These are phyloP conservation scores for Callimorpha dominula DNA, from an alignment of 2,888 invertebrate genomes.

Conservation along the genomic window DNA sequence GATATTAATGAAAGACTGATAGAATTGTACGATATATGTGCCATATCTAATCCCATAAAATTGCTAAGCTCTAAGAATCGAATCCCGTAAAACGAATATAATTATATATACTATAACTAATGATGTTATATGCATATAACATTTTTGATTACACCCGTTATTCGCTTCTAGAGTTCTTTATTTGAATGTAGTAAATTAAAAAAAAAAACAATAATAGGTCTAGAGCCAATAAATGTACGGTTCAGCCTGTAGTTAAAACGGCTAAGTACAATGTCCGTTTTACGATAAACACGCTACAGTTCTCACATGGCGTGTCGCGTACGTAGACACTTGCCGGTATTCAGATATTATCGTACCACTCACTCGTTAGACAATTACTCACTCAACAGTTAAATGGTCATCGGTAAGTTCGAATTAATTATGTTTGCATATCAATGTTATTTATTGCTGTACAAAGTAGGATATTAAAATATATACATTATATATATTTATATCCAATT, in stretches of 20 bases:
- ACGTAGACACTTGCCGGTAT: constrained; percentile 22
- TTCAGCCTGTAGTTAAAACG: constrained; percentile 30
- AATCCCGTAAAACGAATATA: constrained; percentile 12
- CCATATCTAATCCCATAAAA: constrained; percentile 73
- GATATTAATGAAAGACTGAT: constrained; percentile 80
- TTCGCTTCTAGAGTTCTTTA: constrained; percentile 7
- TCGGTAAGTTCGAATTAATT: constrained; percentile 31
- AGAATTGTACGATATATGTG: constrained; percentile 79
- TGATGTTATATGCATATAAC: neutral
- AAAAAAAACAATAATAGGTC: constrained; percentile 16
- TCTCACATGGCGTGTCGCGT: constrained; percentile 18
- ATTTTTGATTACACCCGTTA: neutral
- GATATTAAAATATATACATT: neutral
- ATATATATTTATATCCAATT: neutral
- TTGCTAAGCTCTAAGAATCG: constrained; percentile 46
- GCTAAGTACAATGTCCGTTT: constrained; percentile 43
- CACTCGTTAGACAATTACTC: constrained; percentile 49
- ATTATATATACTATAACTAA: neutral
- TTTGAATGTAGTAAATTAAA: neutral
- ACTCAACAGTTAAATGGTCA: constrained; percentile 36
- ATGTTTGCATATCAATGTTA: constrained; percentile 16
- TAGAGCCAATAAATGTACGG: neutral
- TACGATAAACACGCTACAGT: constrained; percentile 32
- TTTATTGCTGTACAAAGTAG: constrained; percentile 17
- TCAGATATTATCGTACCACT: constrained; percentile 39